A percentile compares a stretch with the other conserved stretches of the same genome.
Evolutionary conservation across 2,113 vertebrate genomes (phyloP).

Genomic region (Felis catus): DNA sequence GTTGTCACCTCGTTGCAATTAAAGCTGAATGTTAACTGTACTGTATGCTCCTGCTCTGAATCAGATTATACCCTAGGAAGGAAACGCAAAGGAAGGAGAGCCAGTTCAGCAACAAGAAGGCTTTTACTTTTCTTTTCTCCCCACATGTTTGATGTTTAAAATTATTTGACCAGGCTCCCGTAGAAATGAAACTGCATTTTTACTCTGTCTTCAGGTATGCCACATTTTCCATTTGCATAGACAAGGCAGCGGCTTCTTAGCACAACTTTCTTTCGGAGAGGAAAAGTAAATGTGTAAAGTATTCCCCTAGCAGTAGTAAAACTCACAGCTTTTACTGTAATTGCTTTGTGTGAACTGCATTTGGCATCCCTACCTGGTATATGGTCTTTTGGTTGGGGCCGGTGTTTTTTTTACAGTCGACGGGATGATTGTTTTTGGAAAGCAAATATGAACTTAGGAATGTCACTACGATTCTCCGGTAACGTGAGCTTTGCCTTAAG

Average conservation of each 20-base stretch:
- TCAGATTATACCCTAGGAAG: slow-evolving; percentile 78
- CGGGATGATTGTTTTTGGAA: slow-evolving; percentile 59
- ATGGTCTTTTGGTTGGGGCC: slow-evolving; percentile 49
- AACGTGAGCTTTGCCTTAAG: slow-evolving; percentile 46
- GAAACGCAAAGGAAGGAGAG: slow-evolving; percentile 72
- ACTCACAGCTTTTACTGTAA: slow-evolving; percentile 71
- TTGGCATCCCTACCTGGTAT: slow-evolving; percentile 58
- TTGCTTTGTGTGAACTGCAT: slow-evolving; percentile 58
- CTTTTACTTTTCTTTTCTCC: slow-evolving; percentile 8
- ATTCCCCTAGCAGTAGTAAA: slow-evolving; percentile 71
- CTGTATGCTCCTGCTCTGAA: slow-evolving; percentile 81
- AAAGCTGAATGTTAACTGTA: slow-evolving; percentile 88
- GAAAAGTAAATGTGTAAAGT: slow-evolving; percentile 74
- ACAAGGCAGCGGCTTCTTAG: slow-evolving; percentile 44
- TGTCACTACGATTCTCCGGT: not conserved
- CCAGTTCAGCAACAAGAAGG: slow-evolving; percentile 56
- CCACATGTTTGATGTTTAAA: slow-evolving; percentile 56
- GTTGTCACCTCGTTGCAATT: slow-evolving; percentile 90
- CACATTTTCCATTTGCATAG: slow-evolving; percentile 46
- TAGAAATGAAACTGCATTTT: slow-evolving; percentile 53
- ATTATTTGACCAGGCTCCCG: slow-evolving; percentile 45
- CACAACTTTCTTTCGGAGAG: slow-evolving; percentile 61
- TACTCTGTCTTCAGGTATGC: slow-evolving; percentile 44
- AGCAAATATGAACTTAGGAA: slow-evolving; percentile 61
- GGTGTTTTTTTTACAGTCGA: slow-evolving; percentile 32